Evolutionary conservation across 2,888 invertebrate species (phyloP).

Genomic region (Drosophila histrio): DNA sequence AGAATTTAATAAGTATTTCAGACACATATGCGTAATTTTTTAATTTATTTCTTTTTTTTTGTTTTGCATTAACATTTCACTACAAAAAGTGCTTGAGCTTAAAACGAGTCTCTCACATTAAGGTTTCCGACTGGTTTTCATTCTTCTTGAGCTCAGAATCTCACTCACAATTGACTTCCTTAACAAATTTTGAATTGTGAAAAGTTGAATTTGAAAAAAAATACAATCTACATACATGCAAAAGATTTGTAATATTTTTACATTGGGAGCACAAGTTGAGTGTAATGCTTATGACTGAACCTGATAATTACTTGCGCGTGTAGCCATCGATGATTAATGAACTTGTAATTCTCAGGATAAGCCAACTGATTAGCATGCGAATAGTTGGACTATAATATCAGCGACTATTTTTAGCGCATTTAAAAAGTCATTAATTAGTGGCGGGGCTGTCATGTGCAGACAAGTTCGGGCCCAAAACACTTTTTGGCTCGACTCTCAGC

Average conservation of each 20-base stretch:
- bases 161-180: constrained; percentile 40
- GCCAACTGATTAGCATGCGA: constrained; percentile 28
- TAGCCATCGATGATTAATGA: constrained; percentile 36
- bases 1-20: neutral
- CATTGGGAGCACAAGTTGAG: constrained; percentile 5
- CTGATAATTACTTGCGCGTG: constrained; percentile 47
- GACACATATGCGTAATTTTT: no score
- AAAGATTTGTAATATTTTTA: constrained; percentile 1
- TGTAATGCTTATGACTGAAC: constrained; percentile 31
- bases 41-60: no score
- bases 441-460: constrained; percentile 56
- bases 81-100: constrained; percentile 4
- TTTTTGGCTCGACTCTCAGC: constrained; percentile 10
- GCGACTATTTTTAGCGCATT: constrained; percentile 61
- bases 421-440: constrained; percentile 68
- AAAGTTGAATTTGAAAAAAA: constrained; percentile 7
- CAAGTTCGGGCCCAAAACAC: constrained; percentile 58
- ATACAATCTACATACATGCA: neutral
- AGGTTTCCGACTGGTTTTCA: constrained; percentile 30
- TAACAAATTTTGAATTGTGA: constrained; percentile 10
- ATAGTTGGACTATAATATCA: constrained; percentile 53
- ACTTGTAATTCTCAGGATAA: constrained; percentile 40
- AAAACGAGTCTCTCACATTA: constrained; percentile 17
- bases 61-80: constrained; percentile 3
- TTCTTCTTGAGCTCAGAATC: constrained; percentile 14